Percentiles rank a stretch among this genome's conserved stretches.
These are phyloP conservation scores for Tuberolachnus salignus DNA, from an alignment of 2,888 invertebrate species.

Conservation along the genomic window DNA sequence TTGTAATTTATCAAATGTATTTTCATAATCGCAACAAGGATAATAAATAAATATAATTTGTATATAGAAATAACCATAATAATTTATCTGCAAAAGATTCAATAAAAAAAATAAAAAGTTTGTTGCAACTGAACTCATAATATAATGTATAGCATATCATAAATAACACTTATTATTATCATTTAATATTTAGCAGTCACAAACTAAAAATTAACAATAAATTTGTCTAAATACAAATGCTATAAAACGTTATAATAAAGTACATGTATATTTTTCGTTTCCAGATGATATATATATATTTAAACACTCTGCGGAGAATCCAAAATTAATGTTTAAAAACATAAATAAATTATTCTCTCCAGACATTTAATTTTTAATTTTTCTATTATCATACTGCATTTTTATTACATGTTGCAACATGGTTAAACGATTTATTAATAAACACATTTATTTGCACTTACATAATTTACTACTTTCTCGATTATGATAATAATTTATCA, in stretches of 20 bases:
- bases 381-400: slow-evolving; percentile 11
- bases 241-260: not conserved
- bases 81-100: no score
- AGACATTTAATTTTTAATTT: not conserved
- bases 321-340: not conserved
- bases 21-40: no score
- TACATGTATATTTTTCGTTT: not conserved
- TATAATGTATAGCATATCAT: no score
- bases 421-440: slow-evolving; percentile 25
- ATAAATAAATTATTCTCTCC: slow-evolving; percentile 19
- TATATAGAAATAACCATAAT: no score
- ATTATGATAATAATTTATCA: not conserved
- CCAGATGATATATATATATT: no score
- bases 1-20: no score
- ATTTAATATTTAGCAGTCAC: not conserved
- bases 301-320: not conserved
- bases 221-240: no score
- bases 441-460: not conserved
- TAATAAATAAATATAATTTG: no score
- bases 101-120: no score
- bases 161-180: no score
- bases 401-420: not conserved
- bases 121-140: no score
- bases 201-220: not conserved
- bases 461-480: slow-evolving; percentile 7